These are phyloP conservation scores for Strigops habroptila DNA, from an alignment of 2,113 vertebrate species.

Conservation along the genomic window DNA sequence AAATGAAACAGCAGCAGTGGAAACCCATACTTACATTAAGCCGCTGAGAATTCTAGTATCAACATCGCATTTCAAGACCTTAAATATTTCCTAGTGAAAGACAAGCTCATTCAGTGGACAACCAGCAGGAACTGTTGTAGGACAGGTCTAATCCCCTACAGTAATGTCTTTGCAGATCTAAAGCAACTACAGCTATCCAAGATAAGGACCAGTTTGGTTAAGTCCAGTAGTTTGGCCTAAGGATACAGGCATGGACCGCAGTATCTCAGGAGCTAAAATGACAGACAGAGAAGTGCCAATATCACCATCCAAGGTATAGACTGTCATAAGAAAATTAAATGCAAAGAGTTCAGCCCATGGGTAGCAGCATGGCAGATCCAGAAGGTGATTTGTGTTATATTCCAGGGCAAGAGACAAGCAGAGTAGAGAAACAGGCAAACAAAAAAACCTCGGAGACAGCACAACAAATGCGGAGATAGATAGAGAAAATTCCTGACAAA, in stretches of 20 bases:
- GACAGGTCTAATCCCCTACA: not conserved
- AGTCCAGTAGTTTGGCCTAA: not conserved
- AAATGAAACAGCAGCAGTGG: not conserved
- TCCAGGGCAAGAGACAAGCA: not conserved
- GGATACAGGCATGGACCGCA: not conserved
- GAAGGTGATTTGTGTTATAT: not conserved
- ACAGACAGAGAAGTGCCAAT: not conserved
- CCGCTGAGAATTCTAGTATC: not conserved
- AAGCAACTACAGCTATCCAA: not conserved
- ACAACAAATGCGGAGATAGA: not conserved
- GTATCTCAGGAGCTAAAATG: not conserved
- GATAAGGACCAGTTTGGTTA: not conserved
- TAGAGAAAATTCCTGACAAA: not conserved
- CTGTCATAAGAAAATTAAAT: accelerated
- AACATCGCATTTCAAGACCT: not conserved
- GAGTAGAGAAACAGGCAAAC: not conserved
- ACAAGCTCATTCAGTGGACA: not conserved
- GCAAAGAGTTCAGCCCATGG: not conserved
- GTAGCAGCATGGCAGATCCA: not conserved
- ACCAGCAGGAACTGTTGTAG: not conserved
- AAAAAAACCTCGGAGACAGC: not conserved
- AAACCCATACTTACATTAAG: slow-evolving; percentile 1
- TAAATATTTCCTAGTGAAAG: not conserved
- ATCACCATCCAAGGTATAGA: not conserved
- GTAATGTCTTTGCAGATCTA: not conserved